Evolutionary conservation across 2,888 invertebrate species (phyloP), one percentile per base, ranked within the genome.

Genomic region (Phytoseiulus persimilis): DNA sequence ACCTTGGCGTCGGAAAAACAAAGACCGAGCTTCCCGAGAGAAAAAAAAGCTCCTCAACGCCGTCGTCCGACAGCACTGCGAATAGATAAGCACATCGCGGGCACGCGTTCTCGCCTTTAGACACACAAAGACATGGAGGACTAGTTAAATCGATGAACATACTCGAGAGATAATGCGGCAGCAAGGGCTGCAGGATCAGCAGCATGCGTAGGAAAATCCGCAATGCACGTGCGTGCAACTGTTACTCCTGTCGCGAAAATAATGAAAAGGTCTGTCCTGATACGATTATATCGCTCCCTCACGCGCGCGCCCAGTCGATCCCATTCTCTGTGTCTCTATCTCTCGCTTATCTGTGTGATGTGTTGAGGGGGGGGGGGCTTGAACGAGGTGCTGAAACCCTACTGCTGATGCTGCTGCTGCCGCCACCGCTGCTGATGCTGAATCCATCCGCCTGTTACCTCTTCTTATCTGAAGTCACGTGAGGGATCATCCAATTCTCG

Each of bases 381-480:
- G 65, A 65, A 65, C 65, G 65, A 65, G 65, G 65, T 65, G 65
- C 65, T 65, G 65, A 65, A 65, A 65, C 65, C 65, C 28, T 65
- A 23, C 65, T 65, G 65, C 65, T 65, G 65, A 65, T 23, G 11
- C 28, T 65, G 65, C 65, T 65, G 65, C 65, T 65, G 65, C 18
- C 18, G 65, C 65, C 65, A 2, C 65, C 65, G 18, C 32, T n/a
- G 87, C 87, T 87, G 87, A 87, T 87, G 28, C 87, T 9, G 87
- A 33, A 39, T 32, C 31, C 87, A 87, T 39, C 87, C 32, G 87
- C 87, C 87, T 87, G 87, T 87, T 87, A 87, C 87, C 87, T 87
- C 87, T 87, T 33, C 87, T 87, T 87, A 87, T 87, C 87, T 87
- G 31, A 87, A 87, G 87, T 87, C 87, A 87, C 87, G 87, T 87